These are phyloP conservation scores for Actias luna DNA, from an alignment of 2,888 invertebrate genomes.

Conservation along the genomic window DNA sequence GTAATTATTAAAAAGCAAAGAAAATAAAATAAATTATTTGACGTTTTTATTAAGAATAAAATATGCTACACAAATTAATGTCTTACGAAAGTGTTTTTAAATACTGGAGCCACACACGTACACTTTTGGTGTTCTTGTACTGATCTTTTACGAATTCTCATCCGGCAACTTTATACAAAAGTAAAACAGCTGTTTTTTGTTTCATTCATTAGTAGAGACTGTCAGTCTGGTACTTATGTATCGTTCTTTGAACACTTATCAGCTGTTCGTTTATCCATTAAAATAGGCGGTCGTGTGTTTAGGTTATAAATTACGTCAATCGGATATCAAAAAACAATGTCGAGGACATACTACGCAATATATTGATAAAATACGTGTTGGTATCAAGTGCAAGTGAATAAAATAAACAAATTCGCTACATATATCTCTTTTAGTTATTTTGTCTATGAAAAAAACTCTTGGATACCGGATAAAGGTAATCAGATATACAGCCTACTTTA, in stretches of 20 bases:
- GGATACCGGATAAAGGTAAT: conserved; percentile 8
- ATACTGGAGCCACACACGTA: no score
- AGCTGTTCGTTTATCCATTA: conserved; percentile 18
- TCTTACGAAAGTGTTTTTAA: no score
- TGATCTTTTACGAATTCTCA: not conserved
- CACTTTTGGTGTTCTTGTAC: not conserved
- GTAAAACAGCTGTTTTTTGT: not conserved
- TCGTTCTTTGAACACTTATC: not conserved
- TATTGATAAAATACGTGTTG: conserved; percentile 15
- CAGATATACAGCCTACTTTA: not conserved
- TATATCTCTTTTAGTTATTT: not conserved
- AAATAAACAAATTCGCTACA: not conserved
- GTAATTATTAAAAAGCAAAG: no score
- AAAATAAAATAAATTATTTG: no score
- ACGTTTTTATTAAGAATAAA: no score
- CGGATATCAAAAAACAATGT: conserved; percentile 14
- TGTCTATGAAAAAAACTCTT: not conserved
- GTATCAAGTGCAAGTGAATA: conserved; percentile 8
- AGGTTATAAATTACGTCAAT: conserved; percentile 10
- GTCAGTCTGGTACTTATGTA: not conserved
- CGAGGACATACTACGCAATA: conserved; percentile 15
- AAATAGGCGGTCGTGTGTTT: conserved; percentile 11
- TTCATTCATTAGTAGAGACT: not conserved
- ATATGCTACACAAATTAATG: no score
- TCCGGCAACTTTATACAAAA: not conserved